A percentile compares a stretch with the other conserved stretches of the same genome.
These are phyloP conservation scores for Empis stercorea DNA, from an alignment of 2,888 invertebrate genomes.

Conservation along the genomic window DNA sequence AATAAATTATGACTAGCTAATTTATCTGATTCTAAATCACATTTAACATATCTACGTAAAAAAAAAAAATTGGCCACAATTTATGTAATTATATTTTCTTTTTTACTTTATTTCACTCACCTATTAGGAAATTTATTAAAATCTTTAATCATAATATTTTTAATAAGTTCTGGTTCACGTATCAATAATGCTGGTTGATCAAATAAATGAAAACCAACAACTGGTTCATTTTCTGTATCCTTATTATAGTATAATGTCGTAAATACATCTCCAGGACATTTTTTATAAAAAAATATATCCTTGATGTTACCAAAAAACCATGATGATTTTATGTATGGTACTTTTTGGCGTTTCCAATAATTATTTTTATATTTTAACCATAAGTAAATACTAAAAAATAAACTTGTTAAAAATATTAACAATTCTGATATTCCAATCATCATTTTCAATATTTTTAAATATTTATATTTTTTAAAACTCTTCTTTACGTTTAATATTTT, in stretches of 20 bases:
- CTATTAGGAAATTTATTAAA: constrained; percentile 36
- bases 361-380: background rate
- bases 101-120: constrained; percentile 6
- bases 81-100: too few relatives aligned
- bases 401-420: background rate
- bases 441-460: too few relatives aligned
- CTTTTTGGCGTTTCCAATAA: constrained; percentile 32
- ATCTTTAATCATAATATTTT: constrained; percentile 37
- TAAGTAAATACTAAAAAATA: background rate
- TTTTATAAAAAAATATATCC: constrained; percentile 23
- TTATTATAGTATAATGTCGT: constrained; percentile 29
- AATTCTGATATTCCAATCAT: background rate
- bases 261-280: constrained; percentile 26
- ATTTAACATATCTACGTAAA: background rate
- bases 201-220: constrained; percentile 33
- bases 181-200: constrained; percentile 36
- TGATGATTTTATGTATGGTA: constrained; percentile 33
- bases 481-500: too few relatives aligned
- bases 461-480: too few relatives aligned
- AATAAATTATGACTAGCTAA: constrained; percentile 36
- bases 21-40: constrained; percentile 27
- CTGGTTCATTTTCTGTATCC: constrained; percentile 19
- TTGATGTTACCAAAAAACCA: constrained; percentile 32
- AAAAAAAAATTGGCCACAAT: too few relatives aligned
- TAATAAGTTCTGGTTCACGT: constrained; percentile 37